Evolutionary conservation across 2,888 invertebrate genomes (phyloP).

Genomic region (Tachina fera): DNA sequence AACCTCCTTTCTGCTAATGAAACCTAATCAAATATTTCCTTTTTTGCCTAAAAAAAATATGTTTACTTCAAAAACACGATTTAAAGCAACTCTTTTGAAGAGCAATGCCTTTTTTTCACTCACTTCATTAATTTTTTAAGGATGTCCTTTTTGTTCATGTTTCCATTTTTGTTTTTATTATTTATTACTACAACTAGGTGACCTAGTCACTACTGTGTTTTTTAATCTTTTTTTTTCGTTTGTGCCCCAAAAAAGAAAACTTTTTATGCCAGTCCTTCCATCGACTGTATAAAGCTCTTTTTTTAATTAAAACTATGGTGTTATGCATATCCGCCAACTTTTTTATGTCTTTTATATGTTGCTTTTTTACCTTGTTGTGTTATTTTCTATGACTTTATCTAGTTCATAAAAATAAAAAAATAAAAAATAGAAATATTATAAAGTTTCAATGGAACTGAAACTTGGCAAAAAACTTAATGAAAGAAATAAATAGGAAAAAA

Average conservation of each 20-base stretch:
- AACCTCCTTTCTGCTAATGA: too few species aligned
- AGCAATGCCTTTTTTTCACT: background rate
- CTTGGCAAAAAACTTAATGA: slow-evolving; percentile 48
- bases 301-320: slow-evolving; percentile 65
- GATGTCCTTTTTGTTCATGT: slow-evolving; percentile 20
- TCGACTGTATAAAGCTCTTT: slow-evolving; percentile 15
- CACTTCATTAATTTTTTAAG: slow-evolving; percentile 36
- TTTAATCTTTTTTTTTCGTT: background rate
- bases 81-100: background rate
- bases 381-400: slow-evolving; percentile 42
- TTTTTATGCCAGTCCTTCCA: slow-evolving; percentile 22
- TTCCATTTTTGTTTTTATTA: slow-evolving; percentile 8
- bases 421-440: slow-evolving; percentile 31
- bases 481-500: slow-evolving; percentile 45
- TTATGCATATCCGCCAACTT: slow-evolving; percentile 65
- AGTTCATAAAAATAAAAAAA: slow-evolving; percentile 42
- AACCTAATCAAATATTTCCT: background rate
- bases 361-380: slow-evolving; percentile 19
- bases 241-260: slow-evolving; percentile 8
- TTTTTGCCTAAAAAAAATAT: background rate
- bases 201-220: slow-evolving; percentile 32
- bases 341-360: slow-evolving; percentile 34
- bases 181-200: slow-evolving; percentile 43
- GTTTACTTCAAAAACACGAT: background rate
- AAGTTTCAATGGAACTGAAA: slow-evolving; percentile 57